Evolutionary conservation across 92 coral and sea anemone species (phyloP).

Genomic region (Zoanthus sociatus): DNA sequence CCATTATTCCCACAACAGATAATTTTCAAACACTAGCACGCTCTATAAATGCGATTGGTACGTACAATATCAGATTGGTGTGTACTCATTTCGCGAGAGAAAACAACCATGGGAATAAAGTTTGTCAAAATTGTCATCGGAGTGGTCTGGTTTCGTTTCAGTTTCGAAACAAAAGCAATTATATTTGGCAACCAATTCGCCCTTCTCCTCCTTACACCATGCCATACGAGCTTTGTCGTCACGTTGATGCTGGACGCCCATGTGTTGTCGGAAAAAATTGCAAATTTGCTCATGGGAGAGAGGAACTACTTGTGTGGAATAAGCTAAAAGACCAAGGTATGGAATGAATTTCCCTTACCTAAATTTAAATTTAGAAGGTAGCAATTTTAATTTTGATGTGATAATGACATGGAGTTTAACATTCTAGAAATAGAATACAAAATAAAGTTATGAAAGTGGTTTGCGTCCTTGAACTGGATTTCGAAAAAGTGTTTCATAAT

Average conservation of each 20-base stretch:
- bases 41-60: neutral
- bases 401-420: too few relatives aligned
- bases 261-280: conserved; percentile 15
- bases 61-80: neutral
- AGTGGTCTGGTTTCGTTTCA: conserved; percentile 3
- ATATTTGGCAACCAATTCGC: conserved; percentile 6
- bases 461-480: too few relatives aligned
- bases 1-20: neutral
- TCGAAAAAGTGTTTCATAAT: too few relatives aligned
- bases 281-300: conserved; percentile 37
- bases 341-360: neutral
- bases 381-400: too few relatives aligned
- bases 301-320: conserved; percentile 27
- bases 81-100: neutral
- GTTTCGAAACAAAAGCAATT: neutral
- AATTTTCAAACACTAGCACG: neutral
- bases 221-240: conserved; percentile 27
- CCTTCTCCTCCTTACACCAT: conserved; percentile 16
- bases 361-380: too few relatives aligned
- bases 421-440: too few relatives aligned
- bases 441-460: too few relatives aligned
- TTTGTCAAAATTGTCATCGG: conserved; percentile 8
- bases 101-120: neutral
- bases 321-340: conserved; percentile 12
- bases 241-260: conserved; percentile 2